Conservation (phyloP, 2,113 vertebrate genomes). For the Apodemus speciosus region DNA sequence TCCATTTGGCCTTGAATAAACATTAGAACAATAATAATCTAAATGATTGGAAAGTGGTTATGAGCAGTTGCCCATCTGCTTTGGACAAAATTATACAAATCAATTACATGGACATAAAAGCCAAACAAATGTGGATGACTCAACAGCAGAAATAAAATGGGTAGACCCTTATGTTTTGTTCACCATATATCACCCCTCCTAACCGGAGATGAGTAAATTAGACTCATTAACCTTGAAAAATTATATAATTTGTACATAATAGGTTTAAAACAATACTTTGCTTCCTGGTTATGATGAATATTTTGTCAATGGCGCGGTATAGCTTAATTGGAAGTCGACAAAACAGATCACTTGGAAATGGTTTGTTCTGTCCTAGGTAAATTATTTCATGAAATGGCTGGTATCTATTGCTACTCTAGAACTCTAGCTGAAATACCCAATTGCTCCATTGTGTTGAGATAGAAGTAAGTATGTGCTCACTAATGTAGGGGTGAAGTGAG, state of each 20-base stretch:
- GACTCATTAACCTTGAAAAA: slow-evolving; percentile 96
- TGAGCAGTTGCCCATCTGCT: slow-evolving; percentile 87
- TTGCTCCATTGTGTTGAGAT: not conserved
- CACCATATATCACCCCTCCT: slow-evolving; percentile 91
- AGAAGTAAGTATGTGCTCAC: not conserved
- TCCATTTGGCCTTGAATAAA: slow-evolving; percentile 89
- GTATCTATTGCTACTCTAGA: slow-evolving; percentile 36
- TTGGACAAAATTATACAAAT: slow-evolving; percentile 90
- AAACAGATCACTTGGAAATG: slow-evolving; percentile 70
- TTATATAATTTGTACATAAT: slow-evolving; percentile 94
- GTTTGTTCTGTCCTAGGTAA: slow-evolving; percentile 66
- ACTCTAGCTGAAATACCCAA: not conserved
- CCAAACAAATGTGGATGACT: slow-evolving; percentile 86
- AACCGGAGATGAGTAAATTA: slow-evolving; percentile 92
- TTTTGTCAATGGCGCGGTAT: slow-evolving; percentile 79
- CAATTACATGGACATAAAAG: slow-evolving; percentile 88
- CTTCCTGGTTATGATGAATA: slow-evolving; percentile 79
- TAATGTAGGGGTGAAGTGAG: not conserved
- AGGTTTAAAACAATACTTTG: slow-evolving; percentile 90
- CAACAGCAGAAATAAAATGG: slow-evolving; percentile 85
- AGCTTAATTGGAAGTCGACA: slow-evolving; percentile 75
- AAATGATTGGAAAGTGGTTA: slow-evolving; percentile 85
- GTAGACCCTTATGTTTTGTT: slow-evolving; percentile 89
- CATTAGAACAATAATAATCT: slow-evolving; percentile 87
- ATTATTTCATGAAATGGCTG: slow-evolving; percentile 65